These are phyloP conservation scores for Pachydiplax longipennis DNA, from an alignment of 2,888 invertebrate genomes.

Conservation along the genomic window DNA sequence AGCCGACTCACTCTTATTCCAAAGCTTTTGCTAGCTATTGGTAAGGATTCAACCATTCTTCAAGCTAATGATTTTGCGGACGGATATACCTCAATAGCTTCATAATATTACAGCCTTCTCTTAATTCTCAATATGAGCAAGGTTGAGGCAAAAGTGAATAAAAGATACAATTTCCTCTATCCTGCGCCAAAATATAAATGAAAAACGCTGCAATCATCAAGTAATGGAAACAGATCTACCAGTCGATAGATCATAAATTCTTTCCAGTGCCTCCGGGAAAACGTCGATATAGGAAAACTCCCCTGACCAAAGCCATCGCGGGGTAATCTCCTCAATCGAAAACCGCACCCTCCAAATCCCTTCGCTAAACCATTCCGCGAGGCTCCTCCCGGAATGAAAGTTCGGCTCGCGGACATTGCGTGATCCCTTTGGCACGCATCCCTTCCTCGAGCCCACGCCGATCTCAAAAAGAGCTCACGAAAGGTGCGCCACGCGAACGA, in stretches of 20 bases:
- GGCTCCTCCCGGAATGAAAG: slow-evolving; percentile 3
- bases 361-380: not conserved
- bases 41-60: too few relatives aligned
- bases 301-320: not conserved
- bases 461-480: not conserved
- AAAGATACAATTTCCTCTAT: not conserved
- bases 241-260: too few relatives aligned
- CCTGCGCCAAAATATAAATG: not conserved
- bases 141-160: too few relatives aligned
- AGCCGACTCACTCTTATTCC: too few relatives aligned
- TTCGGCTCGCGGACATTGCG: slow-evolving; percentile 15
- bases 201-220: too few relatives aligned
- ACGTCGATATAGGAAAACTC: not conserved
- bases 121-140: too few relatives aligned
- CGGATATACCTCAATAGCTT: too few relatives aligned
- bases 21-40: too few relatives aligned
- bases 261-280: too few relatives aligned
- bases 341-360: not conserved
- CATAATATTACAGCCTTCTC: too few relatives aligned
- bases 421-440: not conserved
- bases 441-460: not conserved
- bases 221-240: too few relatives aligned
- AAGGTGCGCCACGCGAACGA: not conserved
- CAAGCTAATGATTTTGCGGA: too few relatives aligned
- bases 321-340: not conserved